phyloP scores from a whole-genome alignment of 2,113 vertebrate species.

The Tringa solitaria region DNA sequence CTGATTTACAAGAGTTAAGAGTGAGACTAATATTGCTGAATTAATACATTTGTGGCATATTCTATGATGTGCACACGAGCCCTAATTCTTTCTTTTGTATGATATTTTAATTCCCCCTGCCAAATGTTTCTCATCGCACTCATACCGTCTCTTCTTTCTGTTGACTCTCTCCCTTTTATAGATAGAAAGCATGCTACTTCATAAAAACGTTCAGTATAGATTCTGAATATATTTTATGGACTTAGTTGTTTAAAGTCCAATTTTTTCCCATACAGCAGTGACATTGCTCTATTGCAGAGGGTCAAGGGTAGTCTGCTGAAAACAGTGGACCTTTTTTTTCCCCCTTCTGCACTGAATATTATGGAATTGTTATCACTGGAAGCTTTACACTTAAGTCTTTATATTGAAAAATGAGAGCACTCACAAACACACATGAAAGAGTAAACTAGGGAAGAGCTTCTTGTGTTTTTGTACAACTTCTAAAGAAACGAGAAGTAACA shows the following conservation, averaged over 20 bases:
- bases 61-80: neutral
- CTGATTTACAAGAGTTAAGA: neutral
- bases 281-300: neutral
- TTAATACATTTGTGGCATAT: neutral
- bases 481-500: neutral
- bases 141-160: neutral
- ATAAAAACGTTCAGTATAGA: neutral
- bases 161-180: neutral
- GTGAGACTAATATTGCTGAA: neutral
- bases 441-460: conserved; percentile 42
- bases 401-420: neutral
- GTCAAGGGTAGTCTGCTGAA: neutral
- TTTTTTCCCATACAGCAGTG: neutral
- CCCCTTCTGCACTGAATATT: neutral
- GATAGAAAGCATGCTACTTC: neutral
- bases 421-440: conserved; percentile 1
- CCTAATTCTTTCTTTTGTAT: neutral
- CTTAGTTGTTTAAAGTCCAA: neutral
- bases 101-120: neutral
- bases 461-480: neutral
- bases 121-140: neutral
- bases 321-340: neutral
- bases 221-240: neutral
- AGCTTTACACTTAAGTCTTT: neutral
- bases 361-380: neutral